Evolutionary conservation across 2,113 vertebrate genomes (phyloP).

Genomic region (Tragelaphus strepsiceros): DNA sequence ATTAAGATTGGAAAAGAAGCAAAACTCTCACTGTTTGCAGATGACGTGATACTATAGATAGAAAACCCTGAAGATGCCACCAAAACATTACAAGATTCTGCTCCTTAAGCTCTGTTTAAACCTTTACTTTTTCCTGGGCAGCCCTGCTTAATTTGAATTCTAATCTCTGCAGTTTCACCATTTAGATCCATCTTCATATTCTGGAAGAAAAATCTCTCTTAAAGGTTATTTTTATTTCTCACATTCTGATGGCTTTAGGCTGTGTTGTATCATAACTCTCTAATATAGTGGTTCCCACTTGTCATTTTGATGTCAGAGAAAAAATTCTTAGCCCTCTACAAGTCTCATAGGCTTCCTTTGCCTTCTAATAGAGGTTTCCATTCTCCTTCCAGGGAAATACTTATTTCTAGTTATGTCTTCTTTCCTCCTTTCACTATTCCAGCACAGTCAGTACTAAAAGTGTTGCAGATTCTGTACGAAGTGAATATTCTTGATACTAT

Average conservation of each 20-base stretch:
- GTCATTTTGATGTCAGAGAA: neutral
- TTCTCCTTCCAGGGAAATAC: neutral
- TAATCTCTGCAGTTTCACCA: neutral
- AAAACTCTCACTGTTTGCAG: neutral
- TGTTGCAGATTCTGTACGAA: neutral
- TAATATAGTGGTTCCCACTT: neutral
- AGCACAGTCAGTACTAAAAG: neutral
- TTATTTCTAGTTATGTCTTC: neutral
- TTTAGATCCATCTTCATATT: neutral
- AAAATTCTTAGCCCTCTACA: neutral
- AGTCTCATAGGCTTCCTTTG: neutral
- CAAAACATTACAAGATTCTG: neutral
- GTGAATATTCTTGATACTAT: neutral
- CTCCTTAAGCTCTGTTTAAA: neutral
- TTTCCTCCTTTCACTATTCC: neutral
- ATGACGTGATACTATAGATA: accelerated
- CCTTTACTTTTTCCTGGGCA: neutral
- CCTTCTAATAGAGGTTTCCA: neutral
- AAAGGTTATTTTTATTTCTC: neutral
- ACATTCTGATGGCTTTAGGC: neutral
- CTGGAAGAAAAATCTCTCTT: neutral
- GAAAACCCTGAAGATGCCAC: neutral
- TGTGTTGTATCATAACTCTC: neutral
- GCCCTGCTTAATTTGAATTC: neutral
- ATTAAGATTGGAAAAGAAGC: neutral